Conservation (phyloP, 2,797 vertebrate species). For the Gymnothorax reevesii region DNA sequence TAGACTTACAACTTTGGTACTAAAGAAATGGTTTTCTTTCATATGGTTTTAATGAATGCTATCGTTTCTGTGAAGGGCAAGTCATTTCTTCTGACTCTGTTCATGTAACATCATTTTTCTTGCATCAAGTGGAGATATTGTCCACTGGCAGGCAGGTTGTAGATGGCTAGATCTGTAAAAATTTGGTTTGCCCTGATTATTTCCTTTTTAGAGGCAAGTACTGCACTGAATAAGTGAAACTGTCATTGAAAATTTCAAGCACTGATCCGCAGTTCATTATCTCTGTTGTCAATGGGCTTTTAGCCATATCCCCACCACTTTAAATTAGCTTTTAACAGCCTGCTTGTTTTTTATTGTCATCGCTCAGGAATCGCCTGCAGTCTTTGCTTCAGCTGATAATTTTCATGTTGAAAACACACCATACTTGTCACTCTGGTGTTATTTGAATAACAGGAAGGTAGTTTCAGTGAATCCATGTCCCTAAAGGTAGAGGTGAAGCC, state of each 20-base stretch:
- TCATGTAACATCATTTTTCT: background rate
- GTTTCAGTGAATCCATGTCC: background rate
- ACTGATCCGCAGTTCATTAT: background rate
- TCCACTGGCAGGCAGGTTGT: background rate
- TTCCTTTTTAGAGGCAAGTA: background rate
- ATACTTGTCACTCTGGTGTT: background rate
- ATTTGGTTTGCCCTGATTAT: background rate
- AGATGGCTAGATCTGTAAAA: background rate
- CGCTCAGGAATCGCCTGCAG: background rate
- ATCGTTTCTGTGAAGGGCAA: background rate
- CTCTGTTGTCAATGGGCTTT: background rate
- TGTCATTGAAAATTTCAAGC: background rate
- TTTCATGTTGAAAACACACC: slow-evolving; percentile 1
- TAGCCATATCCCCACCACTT: no score
- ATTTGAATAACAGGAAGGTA: background rate
- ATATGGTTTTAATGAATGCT: background rate
- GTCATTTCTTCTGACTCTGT: background rate
- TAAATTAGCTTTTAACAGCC: no score
- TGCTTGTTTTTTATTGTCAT: background rate
- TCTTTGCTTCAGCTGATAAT: background rate
- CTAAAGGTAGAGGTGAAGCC: background rate
- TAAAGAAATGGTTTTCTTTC: background rate
- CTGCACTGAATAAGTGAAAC: background rate
- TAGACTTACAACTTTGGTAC: background rate
- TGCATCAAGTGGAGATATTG: background rate